Conservation (phyloP, 2,113 vertebrate genomes). For the Pygoscelis antarcticus region DNA sequence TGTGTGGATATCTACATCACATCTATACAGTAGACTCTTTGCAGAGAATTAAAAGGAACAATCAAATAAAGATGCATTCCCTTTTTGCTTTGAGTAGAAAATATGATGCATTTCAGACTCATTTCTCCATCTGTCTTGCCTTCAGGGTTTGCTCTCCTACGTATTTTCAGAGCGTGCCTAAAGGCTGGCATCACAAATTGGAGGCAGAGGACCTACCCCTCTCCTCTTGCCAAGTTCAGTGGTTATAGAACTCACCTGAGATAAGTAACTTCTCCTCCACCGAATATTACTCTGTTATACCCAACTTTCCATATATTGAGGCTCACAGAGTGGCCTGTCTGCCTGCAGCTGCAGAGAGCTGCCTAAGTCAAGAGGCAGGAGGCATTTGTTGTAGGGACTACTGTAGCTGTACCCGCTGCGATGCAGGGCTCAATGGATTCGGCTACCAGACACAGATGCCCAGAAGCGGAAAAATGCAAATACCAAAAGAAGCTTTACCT, state of each 20-base stretch:
- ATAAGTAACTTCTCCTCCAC: background rate
- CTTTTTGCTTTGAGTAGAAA: background rate
- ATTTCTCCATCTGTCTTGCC: background rate
- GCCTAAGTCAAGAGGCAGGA: background rate
- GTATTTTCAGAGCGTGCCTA: background rate
- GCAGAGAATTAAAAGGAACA: background rate
- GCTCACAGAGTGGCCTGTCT: background rate
- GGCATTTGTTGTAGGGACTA: background rate
- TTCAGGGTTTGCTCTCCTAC: background rate
- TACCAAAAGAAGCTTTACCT: slow-evolving; percentile 54
- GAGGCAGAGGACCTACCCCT: background rate
- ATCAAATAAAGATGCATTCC: background rate
- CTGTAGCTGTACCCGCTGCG: rapidly evolving
- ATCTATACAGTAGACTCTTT: background rate
- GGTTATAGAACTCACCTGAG: background rate
- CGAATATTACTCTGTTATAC: background rate
- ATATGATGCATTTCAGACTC: background rate
- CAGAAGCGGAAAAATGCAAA: background rate
- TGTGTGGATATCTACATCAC: background rate
- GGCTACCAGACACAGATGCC: background rate
- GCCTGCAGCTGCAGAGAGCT: background rate
- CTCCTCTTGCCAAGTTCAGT: background rate
- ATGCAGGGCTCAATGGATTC: rapidly evolving
- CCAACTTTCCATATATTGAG: background rate
- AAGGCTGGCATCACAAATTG: background rate